Evolutionary conservation across 1,140 invertebrate genomes (phyloP).

Genomic region (Drusus annulatus): DNA sequence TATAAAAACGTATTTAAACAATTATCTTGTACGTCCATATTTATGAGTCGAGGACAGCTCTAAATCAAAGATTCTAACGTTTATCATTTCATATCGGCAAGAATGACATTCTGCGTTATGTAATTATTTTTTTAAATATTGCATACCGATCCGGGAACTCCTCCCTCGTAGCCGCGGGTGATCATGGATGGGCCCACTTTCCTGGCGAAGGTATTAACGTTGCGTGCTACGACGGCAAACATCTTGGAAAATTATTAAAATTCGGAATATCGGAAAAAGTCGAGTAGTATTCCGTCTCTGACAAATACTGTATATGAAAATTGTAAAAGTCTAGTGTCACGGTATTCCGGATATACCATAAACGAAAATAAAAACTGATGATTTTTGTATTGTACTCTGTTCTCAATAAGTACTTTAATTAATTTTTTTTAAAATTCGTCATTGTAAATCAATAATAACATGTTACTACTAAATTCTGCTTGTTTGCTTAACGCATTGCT

Average conservation of each 20-base stretch:
- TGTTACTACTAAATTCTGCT: too few species aligned
- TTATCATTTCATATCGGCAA: too few species aligned
- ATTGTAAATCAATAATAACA: too few species aligned
- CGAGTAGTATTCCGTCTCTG: too few species aligned
- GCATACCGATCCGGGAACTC: conserved; percentile 76
- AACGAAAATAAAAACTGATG: neutral
- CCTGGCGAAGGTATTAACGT: conserved; percentile 67
- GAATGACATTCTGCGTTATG: neutral
- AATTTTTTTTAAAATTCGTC: too few species aligned
- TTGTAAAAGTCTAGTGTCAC: neutral
- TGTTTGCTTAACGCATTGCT: too few species aligned
- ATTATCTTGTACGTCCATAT: too few species aligned
- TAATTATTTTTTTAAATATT: conserved; percentile 33
- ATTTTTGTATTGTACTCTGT: neutral
- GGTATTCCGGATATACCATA: conserved; percentile 25
- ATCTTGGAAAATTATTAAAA: conserved; percentile 60
- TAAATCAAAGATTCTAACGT: too few species aligned
- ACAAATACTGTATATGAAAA: too few species aligned
- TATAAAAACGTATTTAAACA: too few species aligned
- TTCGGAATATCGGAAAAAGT: too few species aligned
- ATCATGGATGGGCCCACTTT: conserved; percentile 72
- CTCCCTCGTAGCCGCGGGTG: conserved; percentile 75
- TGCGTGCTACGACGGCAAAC: conserved; percentile 64
- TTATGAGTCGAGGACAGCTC: too few species aligned
- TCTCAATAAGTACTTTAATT: neutral